Evolutionary conservation across 92 coral and sea anemone genomes (phyloP).

Genomic region (Palythoa heliodiscus): DNA sequence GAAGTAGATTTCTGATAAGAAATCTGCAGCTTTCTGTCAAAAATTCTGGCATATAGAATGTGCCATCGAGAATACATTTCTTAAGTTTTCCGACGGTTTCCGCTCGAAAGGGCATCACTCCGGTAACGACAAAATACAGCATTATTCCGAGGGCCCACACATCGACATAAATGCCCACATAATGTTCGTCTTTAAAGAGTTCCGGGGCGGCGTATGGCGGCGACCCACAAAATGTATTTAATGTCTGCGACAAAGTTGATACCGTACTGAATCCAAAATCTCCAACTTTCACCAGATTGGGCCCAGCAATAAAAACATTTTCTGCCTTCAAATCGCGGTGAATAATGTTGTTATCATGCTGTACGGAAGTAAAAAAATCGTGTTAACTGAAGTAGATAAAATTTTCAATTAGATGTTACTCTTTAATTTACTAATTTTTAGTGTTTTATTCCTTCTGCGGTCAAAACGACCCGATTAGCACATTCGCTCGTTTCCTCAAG

Average conservation of each 20-base stretch:
- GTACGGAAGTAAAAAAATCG: conserved; percentile 18
- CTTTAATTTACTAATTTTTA: background rate
- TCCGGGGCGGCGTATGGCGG: conserved; percentile 99
- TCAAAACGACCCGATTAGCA: background rate
- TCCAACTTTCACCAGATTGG: conserved; percentile 94
- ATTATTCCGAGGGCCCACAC: conserved; percentile 98
- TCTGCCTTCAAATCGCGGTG: conserved; percentile 99
- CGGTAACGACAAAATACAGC: conserved; percentile 94
- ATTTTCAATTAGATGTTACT: background rate
- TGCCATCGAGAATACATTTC: conserved; percentile 94
- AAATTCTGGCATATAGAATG: conserved; percentile 94
- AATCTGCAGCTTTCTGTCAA: conserved; percentile 84
- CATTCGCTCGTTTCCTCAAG: background rate
- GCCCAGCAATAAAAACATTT: conserved; percentile 95
- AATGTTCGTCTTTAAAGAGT: conserved; percentile 94
- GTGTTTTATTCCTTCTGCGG: background rate
- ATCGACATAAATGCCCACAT: conserved; percentile 92
- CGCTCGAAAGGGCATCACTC: conserved; percentile 99
- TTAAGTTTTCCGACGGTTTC: conserved; percentile 97
- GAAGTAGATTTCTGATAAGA: conserved; percentile 83
- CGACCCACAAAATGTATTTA: conserved; percentile 98
- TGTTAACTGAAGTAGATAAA: conserved; percentile 3
- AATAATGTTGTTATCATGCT: conserved; percentile 94
- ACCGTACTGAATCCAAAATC: conserved; percentile 98
- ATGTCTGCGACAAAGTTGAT: conserved; percentile 77